Base-by-base conservation (phyloP, 53 echinoderm and acorn worm species). In the Actinopyga echinites region DNA sequence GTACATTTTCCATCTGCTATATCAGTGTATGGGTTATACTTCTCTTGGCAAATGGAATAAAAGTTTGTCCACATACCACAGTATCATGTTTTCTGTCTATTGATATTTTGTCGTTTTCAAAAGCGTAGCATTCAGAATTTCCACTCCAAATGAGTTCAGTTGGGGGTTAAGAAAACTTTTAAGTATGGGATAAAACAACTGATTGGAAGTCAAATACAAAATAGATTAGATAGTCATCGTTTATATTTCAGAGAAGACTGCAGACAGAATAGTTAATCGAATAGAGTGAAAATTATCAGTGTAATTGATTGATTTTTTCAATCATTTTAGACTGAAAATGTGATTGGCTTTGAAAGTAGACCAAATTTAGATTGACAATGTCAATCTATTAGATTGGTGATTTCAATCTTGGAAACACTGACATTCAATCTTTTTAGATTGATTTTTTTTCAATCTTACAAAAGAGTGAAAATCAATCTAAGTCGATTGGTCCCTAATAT, bases 351-450 rank as follows among this genome's bases (percentile, higher is more conserved):
- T 22, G 8, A 38, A 42, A 21, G 22, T 69, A 37, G 19, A 37
- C 38, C 69, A 1, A 40, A 69, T 11, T 69, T 6, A 21, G 69
- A 69, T 69, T 69, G 40, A 69, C 30, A 69, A 36, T 30, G 0
- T 69, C 69, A 69, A 37, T 69, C 69, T 20, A 22, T 69, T 43
- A 69, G 69, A 69, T 69, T 69, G 69, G 20, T 69, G 38, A 34
- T 69, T 22, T 69, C 40, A 69, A 13, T 69, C 67, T 69, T 69
- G 20, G 38, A 37, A 69, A 42, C 38, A 69, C 69, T 42, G n/a
- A 69, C 69, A 15, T 36, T 69, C 69, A 69, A 38, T 42, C 69
- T 36, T 40, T 69, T 24, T 37, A 3, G 69, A 69, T n/a, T 69
- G n/a, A 69, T 38, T 69, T 69, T 17, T 21, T 69, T 36, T 38